Evolutionary conservation across 2,797 vertebrate genomes (phyloP).

Genomic region (Orestias chungarensis): DNA sequence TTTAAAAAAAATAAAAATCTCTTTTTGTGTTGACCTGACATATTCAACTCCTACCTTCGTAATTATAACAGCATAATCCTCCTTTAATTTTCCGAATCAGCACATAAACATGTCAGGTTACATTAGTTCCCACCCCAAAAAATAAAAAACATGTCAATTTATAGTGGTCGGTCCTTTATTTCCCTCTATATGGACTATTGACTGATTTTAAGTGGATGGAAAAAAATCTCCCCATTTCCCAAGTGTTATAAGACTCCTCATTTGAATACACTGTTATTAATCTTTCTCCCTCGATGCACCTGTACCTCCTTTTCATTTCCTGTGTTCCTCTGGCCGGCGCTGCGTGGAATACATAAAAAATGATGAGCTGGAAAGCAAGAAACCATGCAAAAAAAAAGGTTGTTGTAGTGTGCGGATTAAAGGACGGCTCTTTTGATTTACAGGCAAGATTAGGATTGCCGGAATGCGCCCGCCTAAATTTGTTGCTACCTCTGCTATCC

Average conservation of each 20-base stretch:
- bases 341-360: constrained; percentile 55
- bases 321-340: constrained; percentile 43
- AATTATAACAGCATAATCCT: constrained; percentile 8
- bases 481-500: constrained; percentile 24
- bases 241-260: constrained; percentile 52
- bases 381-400: constrained; percentile 14
- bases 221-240: constrained; percentile 53
- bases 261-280: constrained; percentile 63
- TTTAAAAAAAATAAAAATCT: neutral
- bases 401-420: constrained; percentile 24
- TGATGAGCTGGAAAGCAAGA: constrained; percentile 13
- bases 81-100: constrained; percentile 39
- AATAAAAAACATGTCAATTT: constrained; percentile 20
- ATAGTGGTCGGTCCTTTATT: constrained; percentile 22
- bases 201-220: constrained; percentile 46
- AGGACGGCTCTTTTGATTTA: constrained; percentile 47
- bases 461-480: constrained; percentile 14
- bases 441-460: constrained; percentile 33
- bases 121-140: constrained; percentile 16
- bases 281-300: constrained; percentile 12
- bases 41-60: constrained; percentile 1
- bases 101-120: constrained; percentile 15
- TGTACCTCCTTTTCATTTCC: constrained; percentile 62
- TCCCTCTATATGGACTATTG: constrained; percentile 9
- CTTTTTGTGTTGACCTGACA: constrained; percentile 28